phyloP scores from a whole-genome alignment of 2,888 invertebrate genomes.

The Tetheella fluctuosa region DNA sequence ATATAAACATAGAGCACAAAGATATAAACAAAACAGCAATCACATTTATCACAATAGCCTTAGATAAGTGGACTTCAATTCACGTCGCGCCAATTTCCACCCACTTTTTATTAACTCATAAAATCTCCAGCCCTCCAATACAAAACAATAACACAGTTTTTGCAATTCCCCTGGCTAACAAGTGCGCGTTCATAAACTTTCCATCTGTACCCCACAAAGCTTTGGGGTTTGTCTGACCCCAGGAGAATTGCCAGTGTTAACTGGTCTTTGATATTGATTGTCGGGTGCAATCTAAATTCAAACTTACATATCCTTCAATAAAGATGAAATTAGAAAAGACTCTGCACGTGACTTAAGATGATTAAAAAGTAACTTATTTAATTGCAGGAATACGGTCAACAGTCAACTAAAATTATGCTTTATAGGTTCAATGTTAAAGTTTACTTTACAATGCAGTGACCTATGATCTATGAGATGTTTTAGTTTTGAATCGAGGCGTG shows the following conservation, averaged over 20 bases:
- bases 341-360: conserved; percentile 31
- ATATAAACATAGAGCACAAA: conserved; percentile 24
- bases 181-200: conserved; percentile 79
- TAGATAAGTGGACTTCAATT: conserved; percentile 43
- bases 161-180: conserved; percentile 75
- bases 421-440: conserved; percentile 16
- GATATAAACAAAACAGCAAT: conserved; percentile 47
- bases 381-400: conserved; percentile 40
- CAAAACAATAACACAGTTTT: conserved; percentile 79
- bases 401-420: conserved; percentile 31
- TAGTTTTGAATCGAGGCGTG: conserved; percentile 56
- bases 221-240: conserved; percentile 69
- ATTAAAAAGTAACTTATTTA: conserved; percentile 36
- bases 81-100: conserved; percentile 57
- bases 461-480: conserved; percentile 34
- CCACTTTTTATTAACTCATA: conserved; percentile 79
- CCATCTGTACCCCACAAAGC: conserved; percentile 75
- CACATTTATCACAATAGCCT: conserved; percentile 56
- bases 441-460: conserved; percentile 19
- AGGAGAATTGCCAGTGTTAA: conserved; percentile 68
- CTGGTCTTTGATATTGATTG: conserved; percentile 66
- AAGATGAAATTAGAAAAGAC: conserved; percentile 26
- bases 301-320: conserved; percentile 26
- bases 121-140: conserved; percentile 63
- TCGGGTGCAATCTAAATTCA: conserved; percentile 29